A percentile compares a stretch with the other conserved stretches of the same genome.
Conservation (phyloP, 2,113 vertebrate genomes). For the Atractosteus spatula region DNA sequence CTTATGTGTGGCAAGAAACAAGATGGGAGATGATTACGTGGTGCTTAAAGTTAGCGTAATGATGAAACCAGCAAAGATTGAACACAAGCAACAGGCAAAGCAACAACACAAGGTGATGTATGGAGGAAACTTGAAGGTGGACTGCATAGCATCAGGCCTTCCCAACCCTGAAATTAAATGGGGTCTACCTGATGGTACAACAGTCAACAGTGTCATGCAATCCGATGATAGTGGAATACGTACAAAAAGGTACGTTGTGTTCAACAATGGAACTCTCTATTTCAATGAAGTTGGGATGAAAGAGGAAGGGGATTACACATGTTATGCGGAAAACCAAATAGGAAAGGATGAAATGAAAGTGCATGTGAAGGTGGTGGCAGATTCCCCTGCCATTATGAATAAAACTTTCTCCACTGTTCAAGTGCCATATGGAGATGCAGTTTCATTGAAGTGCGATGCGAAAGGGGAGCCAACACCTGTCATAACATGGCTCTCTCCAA, state of each 20-base stretch:
- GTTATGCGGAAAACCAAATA: constrained; percentile 83
- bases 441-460: constrained; percentile 65
- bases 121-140: constrained; percentile 77
- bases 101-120: constrained; percentile 67
- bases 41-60: constrained; percentile 74
- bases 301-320: constrained; percentile 87
- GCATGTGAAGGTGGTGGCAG: constrained; percentile 68
- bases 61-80: constrained; percentile 82
- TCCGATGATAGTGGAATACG: constrained; percentile 58
- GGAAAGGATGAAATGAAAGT: constrained; percentile 91
- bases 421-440: constrained; percentile 73
- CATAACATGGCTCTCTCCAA: constrained; percentile 81
- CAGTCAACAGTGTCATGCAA: constrained; percentile 74
- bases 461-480: constrained; percentile 72
- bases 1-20: constrained; percentile 83
- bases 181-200: constrained; percentile 85
- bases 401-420: constrained; percentile 46
- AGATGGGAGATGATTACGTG: constrained; percentile 79
- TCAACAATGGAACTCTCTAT: constrained; percentile 85
- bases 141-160: constrained; percentile 86
- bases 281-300: constrained; percentile 78
- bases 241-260: constrained; percentile 77
- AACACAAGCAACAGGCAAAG: constrained; percentile 64
- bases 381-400: constrained; percentile 65
- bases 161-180: constrained; percentile 86